Base-by-base conservation (phyloP, 1,140 invertebrate species). In the Sipha flava region DNA sequence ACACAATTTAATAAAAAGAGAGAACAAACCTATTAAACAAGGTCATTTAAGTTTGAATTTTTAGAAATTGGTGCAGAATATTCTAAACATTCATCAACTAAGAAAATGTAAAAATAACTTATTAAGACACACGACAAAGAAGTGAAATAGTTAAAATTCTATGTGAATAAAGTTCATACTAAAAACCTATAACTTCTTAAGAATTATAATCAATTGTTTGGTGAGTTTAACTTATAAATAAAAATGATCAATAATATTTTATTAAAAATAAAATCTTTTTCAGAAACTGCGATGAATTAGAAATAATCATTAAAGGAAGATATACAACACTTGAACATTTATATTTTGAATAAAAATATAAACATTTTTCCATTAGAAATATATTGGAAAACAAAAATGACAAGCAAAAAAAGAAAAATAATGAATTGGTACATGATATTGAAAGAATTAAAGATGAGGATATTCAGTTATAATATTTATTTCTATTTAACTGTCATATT, bases 301-400 rank as follows among this genome's bases (percentile, higher is more conserved):
- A 52, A 77, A 77, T 59, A 77, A 59, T 77, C 73, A 21, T 57
- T 77, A 43, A 77, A 77, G 2, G 73, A 77, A 77, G 73, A 77
- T 3, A 77, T 77, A n/a, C 73, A 77, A 29, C 73, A 77, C 26
- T 23, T 77, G 2, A 77, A 77, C 18, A 59, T 52, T n/a, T 77
- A 52, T 77, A 77, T 77, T 59, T 52, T 77, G 5, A 52, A 77
- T 26, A 77, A 77, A 16, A 77, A 77, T 54, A 52, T 52, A 3
- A 77, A 77, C 57, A 77, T 77, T 59, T 77, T 52, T 40, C 57
- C 73, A 59, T 57, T 57, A 40, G 73, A 77, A 43, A 7, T 77
- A 1, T 40, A 59, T 57, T 77, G 14, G 14, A 77, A 77, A 77
- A 77, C 73, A 77, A 77, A 6, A 77, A 16, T n/a, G 73, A 77